A percentile compares a stretch with the other conserved stretches of the same genome.
Evolutionary conservation across 1,140 invertebrate genomes (phyloP).

Genomic region (Telenomus remus): DNA sequence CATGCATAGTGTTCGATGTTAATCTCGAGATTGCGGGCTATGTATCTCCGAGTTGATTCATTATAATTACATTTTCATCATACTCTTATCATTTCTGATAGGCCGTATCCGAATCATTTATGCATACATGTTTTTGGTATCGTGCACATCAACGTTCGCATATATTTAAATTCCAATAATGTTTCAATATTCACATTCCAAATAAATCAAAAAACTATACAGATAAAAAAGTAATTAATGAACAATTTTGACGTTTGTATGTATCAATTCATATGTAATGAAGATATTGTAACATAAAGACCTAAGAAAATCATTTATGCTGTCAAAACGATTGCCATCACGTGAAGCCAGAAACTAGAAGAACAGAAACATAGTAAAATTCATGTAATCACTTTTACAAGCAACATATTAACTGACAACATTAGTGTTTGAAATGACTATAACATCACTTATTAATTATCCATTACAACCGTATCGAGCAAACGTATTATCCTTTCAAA

Average conservation of each 20-base stretch:
- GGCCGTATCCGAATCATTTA: slow-evolving; percentile 46
- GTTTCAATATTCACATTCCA: slow-evolving; percentile 38
- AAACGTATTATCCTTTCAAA: too few relatives aligned
- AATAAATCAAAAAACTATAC: slow-evolving; percentile 37
- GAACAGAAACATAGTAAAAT: too few relatives aligned
- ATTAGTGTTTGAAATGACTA: too few relatives aligned
- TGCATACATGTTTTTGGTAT: slow-evolving; percentile 52
- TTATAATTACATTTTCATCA: slow-evolving; percentile 56
- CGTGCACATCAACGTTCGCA: slow-evolving; percentile 34
- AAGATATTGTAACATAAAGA: slow-evolving; percentile 36
- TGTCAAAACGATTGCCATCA: too few relatives aligned
- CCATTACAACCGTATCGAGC: too few relatives aligned
- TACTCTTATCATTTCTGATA: slow-evolving; percentile 51
- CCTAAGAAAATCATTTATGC: slow-evolving; percentile 40
- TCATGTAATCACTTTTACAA: too few relatives aligned
- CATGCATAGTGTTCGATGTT: slow-evolving; percentile 39
- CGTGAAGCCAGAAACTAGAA: too few relatives aligned
- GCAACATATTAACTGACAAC: too few relatives aligned
- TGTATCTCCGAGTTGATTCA: slow-evolving; percentile 45
- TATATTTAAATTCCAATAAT: slow-evolving; percentile 32
- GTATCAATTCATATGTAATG: slow-evolving; percentile 46
- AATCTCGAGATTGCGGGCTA: slow-evolving; percentile 47
- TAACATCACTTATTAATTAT: too few relatives aligned
- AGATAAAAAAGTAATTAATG: slow-evolving; percentile 19
- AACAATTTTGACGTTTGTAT: slow-evolving; percentile 40